These are phyloP conservation scores for Candidula unifasciata DNA, from an alignment of 2,888 invertebrate genomes.

Conservation along the genomic window DNA sequence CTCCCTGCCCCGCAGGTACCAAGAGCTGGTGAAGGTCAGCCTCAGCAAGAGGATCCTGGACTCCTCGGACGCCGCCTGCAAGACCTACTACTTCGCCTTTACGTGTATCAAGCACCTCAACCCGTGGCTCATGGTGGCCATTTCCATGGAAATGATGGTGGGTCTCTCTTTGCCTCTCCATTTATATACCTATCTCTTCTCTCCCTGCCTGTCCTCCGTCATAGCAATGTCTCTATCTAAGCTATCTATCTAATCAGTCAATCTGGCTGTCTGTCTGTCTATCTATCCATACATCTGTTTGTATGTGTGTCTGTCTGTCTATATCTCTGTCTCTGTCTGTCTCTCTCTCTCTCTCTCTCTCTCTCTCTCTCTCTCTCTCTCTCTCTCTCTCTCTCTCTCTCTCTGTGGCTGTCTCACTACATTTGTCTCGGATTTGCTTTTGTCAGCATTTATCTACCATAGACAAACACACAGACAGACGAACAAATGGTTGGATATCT, in stretches of 20 bases:
- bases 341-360: not conserved
- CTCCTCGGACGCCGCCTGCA: constrained; percentile 72
- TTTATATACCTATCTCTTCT: not conserved
- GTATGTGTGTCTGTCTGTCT: not conserved
- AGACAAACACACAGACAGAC: too few relatives aligned
- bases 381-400: not conserved
- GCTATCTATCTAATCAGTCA: not conserved
- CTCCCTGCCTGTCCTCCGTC: not conserved
- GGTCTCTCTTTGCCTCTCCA: not conserved
- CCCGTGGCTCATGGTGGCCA: constrained; percentile 73
- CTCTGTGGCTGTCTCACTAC: not conserved
- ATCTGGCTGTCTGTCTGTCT: not conserved
- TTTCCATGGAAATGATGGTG: constrained; percentile 67
- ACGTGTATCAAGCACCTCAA: constrained; percentile 68
- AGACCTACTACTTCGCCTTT: constrained; percentile 73
- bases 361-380: not conserved
- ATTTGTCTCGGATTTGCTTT: too few relatives aligned
- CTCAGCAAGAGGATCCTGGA: constrained; percentile 63
- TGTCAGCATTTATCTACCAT: too few relatives aligned
- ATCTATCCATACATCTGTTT: not conserved
- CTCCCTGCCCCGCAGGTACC: constrained; percentile 1
- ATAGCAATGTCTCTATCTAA: not conserved
- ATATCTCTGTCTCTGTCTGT: not conserved
- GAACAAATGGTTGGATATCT: too few relatives aligned
- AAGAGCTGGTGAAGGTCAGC: constrained; percentile 55